These are phyloP conservation scores for Chalcosyrphus nemorum DNA, from an alignment of 2,888 invertebrate species.

Conservation along the genomic window DNA sequence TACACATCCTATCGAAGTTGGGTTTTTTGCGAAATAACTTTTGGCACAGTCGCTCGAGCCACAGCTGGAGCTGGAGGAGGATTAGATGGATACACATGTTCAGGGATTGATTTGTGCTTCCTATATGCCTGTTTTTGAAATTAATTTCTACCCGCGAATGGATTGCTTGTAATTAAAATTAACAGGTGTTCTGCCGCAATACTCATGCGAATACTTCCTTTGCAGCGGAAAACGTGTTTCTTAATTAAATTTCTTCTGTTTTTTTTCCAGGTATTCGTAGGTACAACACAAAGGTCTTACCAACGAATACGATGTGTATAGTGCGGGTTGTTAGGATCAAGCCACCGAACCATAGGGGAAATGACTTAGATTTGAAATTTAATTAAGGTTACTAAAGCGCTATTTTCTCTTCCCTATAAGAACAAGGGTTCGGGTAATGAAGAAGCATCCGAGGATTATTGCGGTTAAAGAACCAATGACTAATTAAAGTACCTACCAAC, in stretches of 20 bases:
- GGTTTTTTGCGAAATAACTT: slow-evolving; percentile 46
- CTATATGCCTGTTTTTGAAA: slow-evolving; percentile 43
- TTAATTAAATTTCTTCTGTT: slow-evolving; percentile 55
- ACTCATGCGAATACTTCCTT: slow-evolving; percentile 38
- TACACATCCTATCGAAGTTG: slow-evolving; percentile 30
- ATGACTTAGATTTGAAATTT: slow-evolving; percentile 19
- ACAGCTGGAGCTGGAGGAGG: no score
- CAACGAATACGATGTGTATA: not conserved
- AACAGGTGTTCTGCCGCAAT: slow-evolving; percentile 54
- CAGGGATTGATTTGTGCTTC: slow-evolving; percentile 45
- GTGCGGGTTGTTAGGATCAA: slow-evolving; percentile 6
- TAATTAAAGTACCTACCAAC: not conserved
- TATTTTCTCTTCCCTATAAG: not conserved
- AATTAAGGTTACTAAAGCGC: slow-evolving; percentile 35
- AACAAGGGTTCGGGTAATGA: not conserved
- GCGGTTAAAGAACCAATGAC: not conserved
- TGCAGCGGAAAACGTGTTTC: slow-evolving; percentile 40
- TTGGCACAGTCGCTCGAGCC: slow-evolving; percentile 2
- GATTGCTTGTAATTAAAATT: slow-evolving; percentile 60
- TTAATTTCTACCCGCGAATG: slow-evolving; percentile 57
- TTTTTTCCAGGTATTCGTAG: no score
- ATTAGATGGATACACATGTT: slow-evolving; percentile 30
- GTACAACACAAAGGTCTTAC: slow-evolving; percentile 24
- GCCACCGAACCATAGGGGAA: not conserved
- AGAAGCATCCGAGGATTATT: not conserved